A percentile compares a stretch with the other conserved stretches of the same genome.
These are phyloP conservation scores for Caenorhabditis drosophilae DNA, from an alignment of 2,888 invertebrate species.

Conservation along the genomic window DNA sequence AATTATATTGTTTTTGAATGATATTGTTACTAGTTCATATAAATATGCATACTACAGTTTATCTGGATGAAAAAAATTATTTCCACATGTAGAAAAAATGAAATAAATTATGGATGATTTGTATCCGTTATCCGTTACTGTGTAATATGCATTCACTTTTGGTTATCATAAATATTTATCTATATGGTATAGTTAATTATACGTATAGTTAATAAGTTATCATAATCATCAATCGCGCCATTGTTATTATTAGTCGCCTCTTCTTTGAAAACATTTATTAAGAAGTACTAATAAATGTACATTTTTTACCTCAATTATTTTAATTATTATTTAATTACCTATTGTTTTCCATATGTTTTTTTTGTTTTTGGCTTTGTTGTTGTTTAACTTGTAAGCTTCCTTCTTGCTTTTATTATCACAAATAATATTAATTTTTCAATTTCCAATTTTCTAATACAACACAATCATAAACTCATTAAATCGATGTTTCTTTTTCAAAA, in stretches of 20 bases:
- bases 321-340: conserved; percentile 30
- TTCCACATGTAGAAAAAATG: too few species aligned
- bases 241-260: conserved; percentile 3
- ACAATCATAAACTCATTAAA: conserved; percentile 1
- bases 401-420: not conserved
- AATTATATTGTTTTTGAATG: too few species aligned
- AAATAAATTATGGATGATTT: too few species aligned
- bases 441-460: too few species aligned
- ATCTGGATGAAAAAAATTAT: too few species aligned
- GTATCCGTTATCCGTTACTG: too few species aligned
- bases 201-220: not conserved
- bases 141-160: too few species aligned
- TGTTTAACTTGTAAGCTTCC: not conserved
- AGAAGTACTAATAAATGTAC: not conserved
- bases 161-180: conserved; percentile 2
- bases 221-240: not conserved
- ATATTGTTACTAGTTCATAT: too few species aligned
- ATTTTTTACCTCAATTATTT: conserved; percentile 1
- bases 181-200: not conserved
- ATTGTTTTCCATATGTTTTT: conserved; percentile 20
- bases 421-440: conserved; percentile 2
- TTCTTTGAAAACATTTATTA: not conserved
- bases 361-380: not conserved
- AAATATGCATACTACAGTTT: too few species aligned
- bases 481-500: conserved; percentile 1